Evolutionary conservation across 2,797 vertebrate genomes (phyloP).

Genomic region (Synaphobranchus kaupii): DNA sequence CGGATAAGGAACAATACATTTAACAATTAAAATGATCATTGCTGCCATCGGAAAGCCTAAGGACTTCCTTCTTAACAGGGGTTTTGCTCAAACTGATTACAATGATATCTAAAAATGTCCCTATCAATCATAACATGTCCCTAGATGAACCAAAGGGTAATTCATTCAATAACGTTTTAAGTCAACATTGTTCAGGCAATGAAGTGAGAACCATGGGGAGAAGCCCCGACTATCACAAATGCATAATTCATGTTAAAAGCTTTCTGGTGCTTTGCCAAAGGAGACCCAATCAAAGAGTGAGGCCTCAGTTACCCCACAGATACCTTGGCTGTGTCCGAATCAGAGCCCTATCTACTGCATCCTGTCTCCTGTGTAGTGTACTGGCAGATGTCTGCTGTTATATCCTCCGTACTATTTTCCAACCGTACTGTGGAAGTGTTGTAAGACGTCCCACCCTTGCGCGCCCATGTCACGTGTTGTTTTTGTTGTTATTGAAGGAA

Average conservation of each 20-base stretch:
- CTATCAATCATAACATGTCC: background rate
- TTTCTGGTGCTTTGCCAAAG: background rate
- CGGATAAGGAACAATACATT: background rate
- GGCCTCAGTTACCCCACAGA: background rate
- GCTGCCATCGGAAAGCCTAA: background rate
- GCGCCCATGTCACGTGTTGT: too few relatives aligned
- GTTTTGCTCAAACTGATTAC: background rate
- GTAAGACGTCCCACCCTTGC: too few relatives aligned
- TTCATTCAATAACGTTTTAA: conserved; percentile 11
- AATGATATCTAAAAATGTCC: conserved; percentile 5
- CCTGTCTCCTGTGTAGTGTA: too few relatives aligned
- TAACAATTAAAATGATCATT: background rate
- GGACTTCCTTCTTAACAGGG: background rate
- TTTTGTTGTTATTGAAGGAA: too few relatives aligned
- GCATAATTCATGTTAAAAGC: conserved; percentile 11
- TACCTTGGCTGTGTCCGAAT: background rate
- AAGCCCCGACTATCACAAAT: background rate
- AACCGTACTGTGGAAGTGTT: too few relatives aligned
- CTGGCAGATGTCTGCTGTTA: too few relatives aligned
- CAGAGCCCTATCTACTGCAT: too few relatives aligned
- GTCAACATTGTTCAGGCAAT: conserved; percentile 2
- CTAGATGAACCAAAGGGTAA: background rate
- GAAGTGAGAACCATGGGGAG: background rate
- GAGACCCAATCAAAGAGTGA: background rate
- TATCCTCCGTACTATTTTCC: too few relatives aligned